Conservation (phyloP, 2,113 vertebrate species). For the Ranitomeya imitator region DNA sequence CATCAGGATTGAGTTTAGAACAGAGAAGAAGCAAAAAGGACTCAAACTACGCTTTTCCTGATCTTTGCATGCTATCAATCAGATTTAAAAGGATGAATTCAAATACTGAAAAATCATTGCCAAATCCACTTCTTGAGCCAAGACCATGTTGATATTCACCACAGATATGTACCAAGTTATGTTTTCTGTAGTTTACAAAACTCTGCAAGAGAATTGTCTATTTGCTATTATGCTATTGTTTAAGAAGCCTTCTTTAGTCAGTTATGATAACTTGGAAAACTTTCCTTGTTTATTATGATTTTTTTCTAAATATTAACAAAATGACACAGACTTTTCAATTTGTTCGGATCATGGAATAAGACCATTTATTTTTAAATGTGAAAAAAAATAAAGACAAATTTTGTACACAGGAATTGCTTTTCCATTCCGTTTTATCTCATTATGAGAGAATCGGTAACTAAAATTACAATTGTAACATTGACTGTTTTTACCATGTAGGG, state of each 20-base stretch:
- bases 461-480: neutral
- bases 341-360: constrained; percentile 17
- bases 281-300: neutral
- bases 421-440: neutral
- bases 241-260: neutral
- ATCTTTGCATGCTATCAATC: neutral
- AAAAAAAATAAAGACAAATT: constrained; percentile 24
- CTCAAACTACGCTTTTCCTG: neutral
- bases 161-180: neutral
- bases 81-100: too few species aligned
- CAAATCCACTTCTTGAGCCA: neutral
- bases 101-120: neutral
- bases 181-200: neutral
- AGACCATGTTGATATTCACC: neutral
- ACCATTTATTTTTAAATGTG: constrained; percentile 40
- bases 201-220: neutral
- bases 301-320: constrained; percentile 25
- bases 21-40: neutral
- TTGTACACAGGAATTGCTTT: neutral
- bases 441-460: neutral
- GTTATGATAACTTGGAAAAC: neutral
- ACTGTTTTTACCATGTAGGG: neutral
- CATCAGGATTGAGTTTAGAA: neutral
- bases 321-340: constrained; percentile 39
- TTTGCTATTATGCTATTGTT: neutral